Evolutionary conservation across 1,140 invertebrate species (phyloP).

Genomic region (Sinonovacula constricta): DNA sequence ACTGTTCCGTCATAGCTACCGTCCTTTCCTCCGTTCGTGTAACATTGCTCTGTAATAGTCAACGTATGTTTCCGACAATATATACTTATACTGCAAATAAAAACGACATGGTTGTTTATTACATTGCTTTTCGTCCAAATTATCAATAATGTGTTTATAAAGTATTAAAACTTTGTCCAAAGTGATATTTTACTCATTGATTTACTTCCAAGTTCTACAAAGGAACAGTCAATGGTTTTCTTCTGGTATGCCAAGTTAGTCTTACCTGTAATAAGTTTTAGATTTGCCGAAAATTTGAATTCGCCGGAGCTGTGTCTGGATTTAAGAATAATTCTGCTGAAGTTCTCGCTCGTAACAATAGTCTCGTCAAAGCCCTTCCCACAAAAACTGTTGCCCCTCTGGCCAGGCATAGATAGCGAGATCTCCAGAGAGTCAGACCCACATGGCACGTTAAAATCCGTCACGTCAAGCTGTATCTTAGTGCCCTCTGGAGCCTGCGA

Average conservation of each 20-base stretch:
- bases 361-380: conserved; percentile 6
- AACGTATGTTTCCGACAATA: no score
- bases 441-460: conserved; percentile 13
- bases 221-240: no score
- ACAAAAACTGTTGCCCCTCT: conserved; percentile 2
- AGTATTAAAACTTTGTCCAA: no score
- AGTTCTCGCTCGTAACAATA: conserved; percentile 25
- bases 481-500: conserved; percentile 24
- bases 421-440: not conserved
- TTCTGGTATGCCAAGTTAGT: no score
- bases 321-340: not conserved
- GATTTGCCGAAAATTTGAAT: not conserved
- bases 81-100: no score
- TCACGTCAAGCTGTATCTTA: conserved; percentile 12
- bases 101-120: not conserved
- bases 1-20: conserved; percentile 45
- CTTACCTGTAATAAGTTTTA: conserved; percentile 2
- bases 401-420: conserved; percentile 11
- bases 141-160: no score
- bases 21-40: conserved; percentile 32
- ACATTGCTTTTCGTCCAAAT: no score
- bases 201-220: no score
- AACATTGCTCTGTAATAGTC: conserved; percentile 16
- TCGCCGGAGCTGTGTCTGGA: not conserved
- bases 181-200: no score